Conservation (phyloP, 2,797 vertebrate genomes). For the Tinamus major region DNA sequence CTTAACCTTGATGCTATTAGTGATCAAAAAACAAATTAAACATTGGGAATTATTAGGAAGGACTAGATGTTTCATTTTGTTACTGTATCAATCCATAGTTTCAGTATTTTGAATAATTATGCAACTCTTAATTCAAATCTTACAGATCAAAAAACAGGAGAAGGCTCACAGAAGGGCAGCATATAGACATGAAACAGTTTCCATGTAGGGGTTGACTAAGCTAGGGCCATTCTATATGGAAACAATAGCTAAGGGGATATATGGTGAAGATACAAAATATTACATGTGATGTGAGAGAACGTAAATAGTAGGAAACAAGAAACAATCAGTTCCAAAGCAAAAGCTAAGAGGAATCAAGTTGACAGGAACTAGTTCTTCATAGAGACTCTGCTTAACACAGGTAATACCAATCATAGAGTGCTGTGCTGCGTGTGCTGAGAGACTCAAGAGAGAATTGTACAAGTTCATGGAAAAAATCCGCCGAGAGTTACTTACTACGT, state of each 20-base stretch:
- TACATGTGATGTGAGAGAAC: background rate
- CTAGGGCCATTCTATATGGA: background rate
- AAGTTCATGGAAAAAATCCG: background rate
- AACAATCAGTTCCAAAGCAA: background rate
- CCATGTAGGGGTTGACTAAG: background rate
- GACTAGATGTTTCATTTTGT: background rate
- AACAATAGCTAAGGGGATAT: background rate
- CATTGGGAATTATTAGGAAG: background rate
- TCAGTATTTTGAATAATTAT: background rate
- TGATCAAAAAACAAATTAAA: background rate
- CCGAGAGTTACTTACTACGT: accelerated
- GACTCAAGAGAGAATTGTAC: background rate
- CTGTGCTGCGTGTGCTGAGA: accelerated
- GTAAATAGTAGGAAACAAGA: background rate
- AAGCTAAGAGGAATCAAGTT: background rate
- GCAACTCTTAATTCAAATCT: background rate
- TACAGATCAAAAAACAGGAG: background rate
- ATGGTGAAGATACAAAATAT: background rate
- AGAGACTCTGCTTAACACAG: accelerated
- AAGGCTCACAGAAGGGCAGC: background rate
- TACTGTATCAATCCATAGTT: background rate
- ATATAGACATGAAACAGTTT: background rate
- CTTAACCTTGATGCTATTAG: background rate
- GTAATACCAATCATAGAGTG: accelerated
- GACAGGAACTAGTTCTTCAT: background rate